Percentiles rank a stretch among this genome's conserved stretches.
Conservation (phyloP, 2,888 invertebrate species). For the Strigamia maritima region DNA sequence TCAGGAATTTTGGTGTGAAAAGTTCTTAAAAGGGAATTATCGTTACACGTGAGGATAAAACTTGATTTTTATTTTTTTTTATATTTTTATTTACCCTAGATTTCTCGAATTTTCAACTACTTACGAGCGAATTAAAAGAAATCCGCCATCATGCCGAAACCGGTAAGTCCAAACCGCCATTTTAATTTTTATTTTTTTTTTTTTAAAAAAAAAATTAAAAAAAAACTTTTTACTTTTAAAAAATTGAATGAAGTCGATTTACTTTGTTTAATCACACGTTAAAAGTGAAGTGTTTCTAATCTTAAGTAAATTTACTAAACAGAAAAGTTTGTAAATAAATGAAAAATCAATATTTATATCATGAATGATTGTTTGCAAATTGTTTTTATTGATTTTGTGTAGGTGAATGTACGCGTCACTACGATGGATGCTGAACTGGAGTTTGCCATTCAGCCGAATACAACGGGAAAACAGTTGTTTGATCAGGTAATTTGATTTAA, state of each 20-base stretch:
- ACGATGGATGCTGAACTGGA: conserved; percentile 99
- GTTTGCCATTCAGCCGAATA: conserved; percentile 99
- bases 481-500: conserved; percentile 71
- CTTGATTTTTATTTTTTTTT: neutral
- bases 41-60: neutral
- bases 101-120: neutral
- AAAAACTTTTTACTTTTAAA: neutral
- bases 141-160: neutral
- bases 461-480: conserved; percentile 98
- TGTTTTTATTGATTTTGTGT: conserved; percentile 45
- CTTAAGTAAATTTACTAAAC: neutral
- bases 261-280: neutral
- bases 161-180: neutral
- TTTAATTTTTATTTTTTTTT: neutral
- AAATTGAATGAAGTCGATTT: neutral
- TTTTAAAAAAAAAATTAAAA: neutral
- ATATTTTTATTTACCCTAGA: neutral
- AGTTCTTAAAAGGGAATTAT: neutral
- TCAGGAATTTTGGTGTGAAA: neutral
- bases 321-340: neutral
- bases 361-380: neutral
- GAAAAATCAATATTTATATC: neutral
- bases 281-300: neutral
- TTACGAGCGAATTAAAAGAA: neutral
- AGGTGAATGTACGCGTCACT: conserved; percentile 99